Conservation (phyloP, 2,888 invertebrate genomes). For the Eudasyphora cyanicolor region DNA sequence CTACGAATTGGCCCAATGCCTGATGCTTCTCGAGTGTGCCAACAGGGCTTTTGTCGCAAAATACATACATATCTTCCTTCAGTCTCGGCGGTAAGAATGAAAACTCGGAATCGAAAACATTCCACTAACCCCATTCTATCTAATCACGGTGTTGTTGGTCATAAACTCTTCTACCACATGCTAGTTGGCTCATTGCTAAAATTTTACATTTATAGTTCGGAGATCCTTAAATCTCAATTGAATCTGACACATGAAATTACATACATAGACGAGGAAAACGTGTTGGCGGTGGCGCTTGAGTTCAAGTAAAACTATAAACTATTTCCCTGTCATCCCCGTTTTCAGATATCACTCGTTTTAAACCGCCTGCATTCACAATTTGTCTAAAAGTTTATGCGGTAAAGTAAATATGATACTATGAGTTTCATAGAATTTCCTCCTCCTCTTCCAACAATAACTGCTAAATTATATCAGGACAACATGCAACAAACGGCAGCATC, state of each 20-base stretch:
- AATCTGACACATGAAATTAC: too few species aligned
- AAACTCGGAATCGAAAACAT: background rate
- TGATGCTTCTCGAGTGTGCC: background rate
- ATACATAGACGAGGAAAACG: too few species aligned
- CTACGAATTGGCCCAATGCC: background rate
- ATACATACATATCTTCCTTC: too few species aligned
- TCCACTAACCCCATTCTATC: background rate
- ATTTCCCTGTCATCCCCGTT: too few species aligned
- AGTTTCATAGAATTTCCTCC: background rate
- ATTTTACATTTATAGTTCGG: too few species aligned
- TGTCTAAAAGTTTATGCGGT: background rate
- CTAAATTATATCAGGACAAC: constrained; percentile 24
- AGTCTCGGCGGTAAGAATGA: background rate
- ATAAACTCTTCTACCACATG: background rate
- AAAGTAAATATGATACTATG: background rate
- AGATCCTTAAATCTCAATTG: too few species aligned
- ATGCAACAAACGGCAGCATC: constrained; percentile 17
- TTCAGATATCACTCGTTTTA: background rate
- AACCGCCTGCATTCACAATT: background rate
- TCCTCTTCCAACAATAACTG: background rate
- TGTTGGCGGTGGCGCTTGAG: too few species aligned
- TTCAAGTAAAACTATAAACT: background rate
- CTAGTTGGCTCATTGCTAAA: too few species aligned
- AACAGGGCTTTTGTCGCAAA: background rate
- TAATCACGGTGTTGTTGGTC: background rate